Evolutionary conservation across 1,140 invertebrate genomes (phyloP), one percentile per base, ranked within the genome.

Genomic region (Glossosoma conforme): DNA sequence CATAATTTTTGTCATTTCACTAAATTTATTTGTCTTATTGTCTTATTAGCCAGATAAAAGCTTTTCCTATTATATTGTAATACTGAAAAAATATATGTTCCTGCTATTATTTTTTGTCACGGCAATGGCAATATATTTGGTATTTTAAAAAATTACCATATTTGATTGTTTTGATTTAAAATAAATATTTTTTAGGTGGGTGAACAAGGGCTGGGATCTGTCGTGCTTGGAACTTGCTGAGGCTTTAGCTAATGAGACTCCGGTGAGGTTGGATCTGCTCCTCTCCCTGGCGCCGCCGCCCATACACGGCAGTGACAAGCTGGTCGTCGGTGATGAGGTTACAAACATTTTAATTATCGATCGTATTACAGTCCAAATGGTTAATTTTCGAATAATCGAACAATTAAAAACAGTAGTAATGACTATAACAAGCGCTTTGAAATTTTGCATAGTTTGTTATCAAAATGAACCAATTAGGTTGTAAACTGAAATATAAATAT

Each of bases 141-240:
- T n/a, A n/a, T n/a, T n/a, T n/a, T n/a, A n/a, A n/a, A n/a, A n/a
- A n/a, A n/a, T n/a, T n/a, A n/a, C n/a, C n/a, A n/a, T n/a, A 28
- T 28, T 28, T 28, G n/a, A 8, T 44, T 28, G 13, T 32, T 52
- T 37, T 25, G n/a, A 15, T 2, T 15, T 25, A 46, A 9, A 2
- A 46, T 33, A 35, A 3, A 44, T 30, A 17, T 54, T 30, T n/a
- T 50, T 6, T 48, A 75, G 73, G 2, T 90, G 87, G 87, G 83
- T 98, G 32, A 97, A 98, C 72, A 79, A 89, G 57, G 89, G 86
- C 8, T 91, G 91, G 61, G 81, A 85, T 41, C 79, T 84, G 35
- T 87, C 83, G 30, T 94, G 93, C 67, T 72, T 94, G 36, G 87
- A 89, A 45, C 79, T 91, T 46, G 89, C 91, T 0, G 89, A 94